phyloP scores from a whole-genome alignment of 2,797 vertebrate genomes.

The Poecilia gillii region DNA sequence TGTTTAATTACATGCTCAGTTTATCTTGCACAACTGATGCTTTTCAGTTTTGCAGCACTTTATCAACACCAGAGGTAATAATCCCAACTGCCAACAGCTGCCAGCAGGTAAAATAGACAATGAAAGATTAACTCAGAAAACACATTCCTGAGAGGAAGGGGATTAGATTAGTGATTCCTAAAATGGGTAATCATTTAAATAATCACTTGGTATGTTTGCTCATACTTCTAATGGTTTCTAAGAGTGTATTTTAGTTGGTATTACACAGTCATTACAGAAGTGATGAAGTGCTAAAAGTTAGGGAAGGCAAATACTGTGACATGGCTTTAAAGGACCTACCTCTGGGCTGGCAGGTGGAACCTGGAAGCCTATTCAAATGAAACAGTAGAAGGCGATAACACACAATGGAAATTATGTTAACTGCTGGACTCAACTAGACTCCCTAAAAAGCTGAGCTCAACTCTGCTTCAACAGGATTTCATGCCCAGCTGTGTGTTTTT shows the following conservation, averaged over 20 bases:
- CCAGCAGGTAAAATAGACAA: constrained; percentile 39
- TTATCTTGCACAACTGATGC: background rate
- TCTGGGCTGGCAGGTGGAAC: constrained; percentile 26
- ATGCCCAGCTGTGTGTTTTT: background rate
- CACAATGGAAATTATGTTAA: constrained; percentile 65
- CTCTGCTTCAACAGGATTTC: background rate
- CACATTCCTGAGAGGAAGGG: constrained; percentile 1
- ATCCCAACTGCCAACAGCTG: constrained; percentile 47
- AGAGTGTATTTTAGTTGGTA: background rate
- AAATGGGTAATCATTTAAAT: background rate
- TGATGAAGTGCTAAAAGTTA: background rate
- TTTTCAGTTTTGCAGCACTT: constrained; percentile 1
- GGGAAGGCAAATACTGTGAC: constrained; percentile 22
- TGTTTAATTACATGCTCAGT: background rate
- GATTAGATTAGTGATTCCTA: constrained; percentile 6
- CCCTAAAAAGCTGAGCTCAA: constrained; percentile 1
- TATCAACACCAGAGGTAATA: constrained; percentile 32
- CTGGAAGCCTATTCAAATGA: constrained; percentile 68
- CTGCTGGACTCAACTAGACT: constrained; percentile 14
- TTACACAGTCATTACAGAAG: background rate
- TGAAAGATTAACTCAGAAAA: constrained; percentile 17
- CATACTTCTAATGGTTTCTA: background rate
- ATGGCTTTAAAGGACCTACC: constrained; percentile 13
- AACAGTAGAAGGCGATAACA: constrained; percentile 49
- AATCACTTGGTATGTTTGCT: constrained; percentile 15